Conservation (phyloP, 1,140 invertebrate genomes). For the Eubasilissa regina region DNA sequence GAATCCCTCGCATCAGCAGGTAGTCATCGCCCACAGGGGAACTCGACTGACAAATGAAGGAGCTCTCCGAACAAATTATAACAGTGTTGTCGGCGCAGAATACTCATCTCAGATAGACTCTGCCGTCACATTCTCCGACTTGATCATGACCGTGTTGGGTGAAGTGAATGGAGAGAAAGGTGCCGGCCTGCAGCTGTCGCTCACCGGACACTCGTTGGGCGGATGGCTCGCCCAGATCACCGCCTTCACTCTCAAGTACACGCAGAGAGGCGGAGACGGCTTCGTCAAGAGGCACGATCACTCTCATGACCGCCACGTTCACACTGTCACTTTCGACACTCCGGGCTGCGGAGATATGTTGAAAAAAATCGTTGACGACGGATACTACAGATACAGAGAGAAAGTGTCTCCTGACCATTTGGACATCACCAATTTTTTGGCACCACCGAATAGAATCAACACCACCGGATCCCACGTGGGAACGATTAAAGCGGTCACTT, state of each 20-base stretch:
- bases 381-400: neutral
- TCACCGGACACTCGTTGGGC: slow-evolving; percentile 12
- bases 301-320: neutral
- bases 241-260: neutral
- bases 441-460: neutral
- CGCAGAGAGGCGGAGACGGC: no score
- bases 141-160: neutral
- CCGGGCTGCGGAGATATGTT: neutral
- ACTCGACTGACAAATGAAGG: no score
- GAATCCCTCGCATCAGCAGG: no score
- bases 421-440: neutral
- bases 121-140: neutral
- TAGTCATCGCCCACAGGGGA: no score
- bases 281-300: neutral
- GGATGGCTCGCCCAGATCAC: slow-evolving; percentile 15
- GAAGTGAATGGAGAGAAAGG: neutral
- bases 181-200: neutral
- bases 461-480: neutral
- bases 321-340: neutral
- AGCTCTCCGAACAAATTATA: neutral
- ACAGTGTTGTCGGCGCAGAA: neutral
- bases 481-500: neutral
- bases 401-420: neutral
- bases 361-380: neutral
- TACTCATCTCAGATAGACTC: neutral